Evolutionary conservation across 1,140 invertebrate species (phyloP), one percentile per base, ranked within the genome.

Genomic region (Cephus cinctus): DNA sequence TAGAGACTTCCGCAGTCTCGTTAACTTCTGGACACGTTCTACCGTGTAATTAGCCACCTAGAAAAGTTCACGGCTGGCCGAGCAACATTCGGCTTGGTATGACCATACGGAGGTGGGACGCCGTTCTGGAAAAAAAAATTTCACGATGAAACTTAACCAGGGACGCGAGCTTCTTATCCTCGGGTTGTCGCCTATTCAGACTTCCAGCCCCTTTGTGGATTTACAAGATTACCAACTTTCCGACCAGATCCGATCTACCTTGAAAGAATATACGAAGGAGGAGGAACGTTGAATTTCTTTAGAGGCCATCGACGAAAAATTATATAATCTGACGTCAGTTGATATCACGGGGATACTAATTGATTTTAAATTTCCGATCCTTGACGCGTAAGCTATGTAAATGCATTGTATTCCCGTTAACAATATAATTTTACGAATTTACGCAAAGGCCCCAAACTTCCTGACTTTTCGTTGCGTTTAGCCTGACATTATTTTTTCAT

Each of bases 171-270:
- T n/a, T n/a, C 57, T 62, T 60, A 60, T 56, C 49, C 43, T 14
- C 20, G 16, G 16, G 19, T 19, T n/a, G 16, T 38, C 41, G 40
- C 53, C 47, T 58, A 56, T 56, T 56, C 57, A 51, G 50, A 44
- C 25, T 47, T 32, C 21, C 27, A 14, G 35, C 48, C n/a, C n/a
- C 54, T 56, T 65, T 59, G 59, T 56, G 43, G 44, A 50, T 63
- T 65, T 63, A 65, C 51, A 59, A 42, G 54, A 50, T 59, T 61
- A 56, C 60, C 22, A 63, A 63, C 35, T 64, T 62, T 20, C 20
- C 16, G 30, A 43, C 43, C 31, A 32, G 35, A 40, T 51, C 45
- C 43, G 32, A 40, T 39, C 14, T 27, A n/a, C n/a, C n/a, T n/a
- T n/a, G n/a, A n/a, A n/a, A n/a, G n/a, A n/a, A n/a, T n/a, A n/a